Base-by-base conservation (phyloP, 1,140 invertebrate genomes). In the Adelges cooleyi region DNA sequence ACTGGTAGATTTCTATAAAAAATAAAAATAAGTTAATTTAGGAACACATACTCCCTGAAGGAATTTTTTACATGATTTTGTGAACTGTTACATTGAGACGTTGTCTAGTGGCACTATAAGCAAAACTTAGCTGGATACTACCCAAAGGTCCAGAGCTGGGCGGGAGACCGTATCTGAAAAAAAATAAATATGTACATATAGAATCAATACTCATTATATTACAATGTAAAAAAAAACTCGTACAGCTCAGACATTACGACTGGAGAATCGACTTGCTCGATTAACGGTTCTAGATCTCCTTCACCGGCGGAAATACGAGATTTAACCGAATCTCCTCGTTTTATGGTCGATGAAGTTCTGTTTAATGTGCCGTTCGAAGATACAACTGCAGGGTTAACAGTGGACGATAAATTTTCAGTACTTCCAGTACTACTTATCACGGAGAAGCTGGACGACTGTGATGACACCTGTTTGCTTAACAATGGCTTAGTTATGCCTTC, bases 21-120 rank as follows among this genome's bases (percentile, higher is more conserved):
- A 68, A 65, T 20, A 52, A 33, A 15, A 33, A 6, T 44, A 36
- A 36, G n/a, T 76, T 67, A 18, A 68, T 67, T 50, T 67, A 11
- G 29, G 53, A 59, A 83, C 86, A n/a, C n/a, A n/a, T n/a, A n/a
- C n/a, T n/a, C n/a, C n/a, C n/a, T n/a, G n/a, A n/a, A n/a, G n/a
- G n/a, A n/a, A n/a, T n/a, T n/a, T n/a, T n/a, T 84, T 81, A 92
- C 89, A 82, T 82, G 69, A 93, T 84, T 81, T 90, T 91, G 73
- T 95, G 90, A 1, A 95, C 82, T 18, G 89, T 86, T 48, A 94
- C 79, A 59, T 86, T 80, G 1, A 95, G 77, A 68, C 85, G 83
- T 72, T 92, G 89, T 54, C 90, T 78, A 68, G 84, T 84, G 29
- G 85, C 79, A 70, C 87, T 92, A 75, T 93, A 95, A 29, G 85